These are phyloP conservation scores for Carollia perspicillata DNA, from an alignment of 2,113 vertebrate species.

Conservation along the genomic window DNA sequence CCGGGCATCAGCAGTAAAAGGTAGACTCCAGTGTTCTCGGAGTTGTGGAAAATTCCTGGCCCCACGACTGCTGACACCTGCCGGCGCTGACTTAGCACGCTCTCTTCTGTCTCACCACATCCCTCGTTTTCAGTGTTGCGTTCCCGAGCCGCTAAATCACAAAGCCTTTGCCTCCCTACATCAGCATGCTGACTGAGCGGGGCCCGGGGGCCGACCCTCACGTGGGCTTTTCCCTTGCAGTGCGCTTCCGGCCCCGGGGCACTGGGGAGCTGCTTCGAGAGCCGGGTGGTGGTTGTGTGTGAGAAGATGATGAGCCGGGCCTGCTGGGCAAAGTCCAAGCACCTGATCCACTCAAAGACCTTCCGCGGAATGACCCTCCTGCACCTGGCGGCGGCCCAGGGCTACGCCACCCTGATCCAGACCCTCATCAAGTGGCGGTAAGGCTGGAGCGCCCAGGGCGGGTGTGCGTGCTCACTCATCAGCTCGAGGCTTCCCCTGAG, in stretches of 20 bases:
- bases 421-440: conserved; percentile 99
- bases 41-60: neutral
- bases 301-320: conserved; percentile 99
- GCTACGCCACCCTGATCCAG: conserved; percentile 98
- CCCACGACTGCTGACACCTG: accelerated
- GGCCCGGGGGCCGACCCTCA: neutral
- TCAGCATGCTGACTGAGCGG: accelerated
- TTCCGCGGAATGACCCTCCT: conserved; percentile 98
- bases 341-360: conserved; percentile 98
- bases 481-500: neutral
- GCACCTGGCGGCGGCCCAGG: conserved; percentile 96
- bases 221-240: conserved; percentile 67
- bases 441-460: conserved; percentile 49
- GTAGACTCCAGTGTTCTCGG: neutral
- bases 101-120: neutral
- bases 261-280: conserved; percentile 96
- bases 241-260: conserved; percentile 87
- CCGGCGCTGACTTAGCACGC: accelerated
- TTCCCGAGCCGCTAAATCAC: accelerated
- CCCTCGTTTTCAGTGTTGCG: neutral
- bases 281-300: conserved; percentile 96
- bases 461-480: accelerated
- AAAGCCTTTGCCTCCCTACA: accelerated
- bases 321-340: conserved; percentile 99
- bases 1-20: neutral